A percentile compares a stretch with the other conserved stretches of the same genome.
Evolutionary conservation across 2,113 vertebrate species (phyloP).

Genomic region (Ornithorhynchus anatinus): DNA sequence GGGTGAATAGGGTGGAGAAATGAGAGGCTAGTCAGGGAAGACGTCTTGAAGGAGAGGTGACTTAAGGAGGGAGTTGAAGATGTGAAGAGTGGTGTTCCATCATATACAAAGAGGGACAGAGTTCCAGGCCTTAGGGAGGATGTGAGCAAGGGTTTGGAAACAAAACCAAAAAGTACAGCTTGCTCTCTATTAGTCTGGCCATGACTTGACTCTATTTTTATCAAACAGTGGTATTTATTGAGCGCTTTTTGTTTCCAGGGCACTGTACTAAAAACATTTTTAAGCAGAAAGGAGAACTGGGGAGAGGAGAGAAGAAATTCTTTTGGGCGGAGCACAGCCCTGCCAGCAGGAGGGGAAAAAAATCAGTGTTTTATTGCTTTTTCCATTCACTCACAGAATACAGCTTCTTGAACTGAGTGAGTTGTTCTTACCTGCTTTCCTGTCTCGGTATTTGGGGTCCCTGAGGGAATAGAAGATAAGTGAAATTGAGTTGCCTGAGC

Average conservation of each 20-base stretch:
- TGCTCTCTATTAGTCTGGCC: too few species aligned
- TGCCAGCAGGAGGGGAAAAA: neutral
- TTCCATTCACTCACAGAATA: neutral
- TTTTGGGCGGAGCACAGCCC: neutral
- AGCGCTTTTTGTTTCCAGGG: neutral
- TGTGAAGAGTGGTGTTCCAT: too few species aligned
- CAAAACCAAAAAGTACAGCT: neutral
- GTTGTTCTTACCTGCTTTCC: neutral
- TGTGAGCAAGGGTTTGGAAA: neutral
- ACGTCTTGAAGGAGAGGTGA: too few species aligned
- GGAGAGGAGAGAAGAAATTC: neutral
- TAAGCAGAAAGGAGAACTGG: neutral
- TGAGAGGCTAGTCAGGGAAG: too few species aligned
- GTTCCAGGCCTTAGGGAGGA: too few species aligned
- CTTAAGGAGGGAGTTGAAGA: too few species aligned
- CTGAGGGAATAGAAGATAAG: neutral
- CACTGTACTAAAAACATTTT: neutral
- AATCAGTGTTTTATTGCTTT: neutral
- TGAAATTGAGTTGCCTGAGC: neutral
- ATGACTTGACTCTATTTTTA: too few species aligned
- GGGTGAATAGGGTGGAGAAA: too few species aligned
- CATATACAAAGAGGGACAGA: too few species aligned
- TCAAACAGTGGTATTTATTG: neutral
- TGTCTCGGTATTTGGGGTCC: neutral
- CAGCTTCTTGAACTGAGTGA: neutral